Evolutionary conservation across 1,140 invertebrate species (phyloP), one percentile per base, ranked within the genome.

Genomic region (Trichonephila clavipes): DNA sequence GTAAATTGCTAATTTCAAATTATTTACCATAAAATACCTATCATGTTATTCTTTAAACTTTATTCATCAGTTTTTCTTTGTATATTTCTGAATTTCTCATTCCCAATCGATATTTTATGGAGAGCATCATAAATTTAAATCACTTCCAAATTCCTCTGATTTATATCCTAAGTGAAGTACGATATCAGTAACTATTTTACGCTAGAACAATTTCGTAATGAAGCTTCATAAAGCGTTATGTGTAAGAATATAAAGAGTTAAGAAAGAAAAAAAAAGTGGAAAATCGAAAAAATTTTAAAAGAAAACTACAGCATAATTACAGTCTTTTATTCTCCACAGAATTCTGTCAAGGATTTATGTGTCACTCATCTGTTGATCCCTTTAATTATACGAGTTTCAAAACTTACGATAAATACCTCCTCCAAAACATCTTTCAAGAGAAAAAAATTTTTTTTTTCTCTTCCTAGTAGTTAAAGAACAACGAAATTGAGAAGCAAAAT

Each of bases 311-410:
- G 44, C 59, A 34, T 81, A n/a, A 10, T 64, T 16, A 40, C 34
- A 40, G 28, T 77, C n/a, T 77, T 81, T 69, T 6, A 77, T 90
- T 81, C 58, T 59, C 44, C 24, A 8, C 64, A 34, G 24, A 16
- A 81, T 40, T 81, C 21, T 40, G 69, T 90, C 88, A 19, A 58
- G 88, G 88, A 90, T 90, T 90, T 90, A 81, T 61, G 19, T 44
- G 88, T 90, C 88, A 90, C n/a, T 90, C 88, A 81, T 89, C 40
- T 61, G 24, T 34, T 90, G 88, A 90, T 77, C 88, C 69, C 69
- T 62, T 44, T 90, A 90, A 90, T 90, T 90, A 90, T 90, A 81
- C 64, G 24, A 40, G 51, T 90, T 90, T 81, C 24, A 90, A 90
- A 61, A 61, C 88, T 77, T 51, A 28, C 21, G 66, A 69, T 19